Conservation (phyloP, 1,140 invertebrate genomes). For the Anagrus nilaparvatae region DNA sequence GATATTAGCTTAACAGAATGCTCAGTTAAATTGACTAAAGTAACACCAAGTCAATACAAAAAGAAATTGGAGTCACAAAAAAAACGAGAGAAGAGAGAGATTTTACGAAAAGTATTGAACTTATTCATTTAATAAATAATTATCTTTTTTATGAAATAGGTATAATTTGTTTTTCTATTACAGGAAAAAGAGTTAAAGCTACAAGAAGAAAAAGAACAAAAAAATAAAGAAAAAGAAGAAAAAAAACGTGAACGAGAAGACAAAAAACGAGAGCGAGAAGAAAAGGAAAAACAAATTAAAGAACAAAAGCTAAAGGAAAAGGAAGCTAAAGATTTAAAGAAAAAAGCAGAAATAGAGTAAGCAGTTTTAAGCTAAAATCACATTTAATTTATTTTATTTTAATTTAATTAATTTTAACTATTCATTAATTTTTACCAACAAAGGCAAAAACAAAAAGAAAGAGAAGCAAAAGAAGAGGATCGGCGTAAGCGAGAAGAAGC, state of each 20-base stretch:
- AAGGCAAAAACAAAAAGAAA: constrained; percentile 32
- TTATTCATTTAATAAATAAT: constrained; percentile 6
- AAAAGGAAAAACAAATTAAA: constrained; percentile 38
- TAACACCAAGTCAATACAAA: constrained; percentile 34
- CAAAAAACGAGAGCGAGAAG: constrained; percentile 37
- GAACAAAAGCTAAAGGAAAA: constrained; percentile 38
- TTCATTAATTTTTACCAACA: constrained; percentile 23
- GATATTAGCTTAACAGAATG: neutral
- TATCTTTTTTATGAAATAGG: constrained; percentile 2
- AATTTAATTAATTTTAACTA: constrained; percentile 3
- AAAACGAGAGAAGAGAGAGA: constrained; percentile 47
- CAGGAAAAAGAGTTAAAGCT: constrained; percentile 47
- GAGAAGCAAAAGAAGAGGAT: constrained; percentile 35
- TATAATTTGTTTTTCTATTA: constrained; percentile 9
- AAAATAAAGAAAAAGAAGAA: constrained; percentile 45
- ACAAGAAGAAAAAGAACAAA: constrained; percentile 29
- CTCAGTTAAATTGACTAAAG: constrained; percentile 19
- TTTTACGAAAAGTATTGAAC: constrained; percentile 37
- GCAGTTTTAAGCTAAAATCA: constrained; percentile 11
- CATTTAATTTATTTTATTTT: neutral
- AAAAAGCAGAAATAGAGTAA: constrained; percentile 36
- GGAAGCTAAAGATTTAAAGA: constrained; percentile 41
- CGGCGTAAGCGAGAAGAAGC: constrained; percentile 47
- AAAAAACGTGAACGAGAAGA: constrained; percentile 37
- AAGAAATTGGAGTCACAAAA: constrained; percentile 40